Evolutionary conservation across 2,797 vertebrate genomes (phyloP), one percentile per base, ranked within the genome.

Genomic region (Denticeps clupeoides): DNA sequence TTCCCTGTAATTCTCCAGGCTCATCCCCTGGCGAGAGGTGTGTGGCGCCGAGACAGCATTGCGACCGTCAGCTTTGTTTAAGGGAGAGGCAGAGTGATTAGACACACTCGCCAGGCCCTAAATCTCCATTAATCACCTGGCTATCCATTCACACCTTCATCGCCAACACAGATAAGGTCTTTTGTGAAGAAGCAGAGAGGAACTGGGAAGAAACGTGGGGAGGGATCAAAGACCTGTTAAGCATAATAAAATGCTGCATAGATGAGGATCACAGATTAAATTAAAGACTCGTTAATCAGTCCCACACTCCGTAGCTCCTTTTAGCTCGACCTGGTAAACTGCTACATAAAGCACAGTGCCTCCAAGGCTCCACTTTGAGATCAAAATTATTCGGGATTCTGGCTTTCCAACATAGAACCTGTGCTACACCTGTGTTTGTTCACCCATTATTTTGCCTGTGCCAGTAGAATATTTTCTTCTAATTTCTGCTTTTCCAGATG

Each of bases 261-360:
- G 80, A 87, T 86, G 82, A 84, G 84, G 87, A 86, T 73, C 72
- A 80, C 83, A 84, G 88, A 91, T 91, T 89, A 84, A 89, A 90
- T 91, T 90, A 91, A 88, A 89, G 81, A 75, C 82, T 84, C 84
- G 85, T 93, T 90, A 90, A 88, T 92, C 87, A 88, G 80, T 71
- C 53, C 77, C n/a, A n/a, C n/a, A n/a, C 45, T 75, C 71, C 74
- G 69, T 75, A 72, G 72, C 77, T 77, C 78, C 76, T 82, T 65
- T 72, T 77, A 70, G 75, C 64, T 4, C 48, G n/a, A n/a, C 58
- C 69, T 69, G 70, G 68, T 41, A 63, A 80, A 79, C 74, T 77
- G 77, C 77, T 78, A 62, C 74, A n/a, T n/a, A n/a, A n/a, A n/a
- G n/a, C n/a, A n/a, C 28, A 71, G 74, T 33, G 55, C 53, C 59